phyloP scores from a whole-genome alignment of 2,113 vertebrate genomes.

The Camelus bactrianus region DNA sequence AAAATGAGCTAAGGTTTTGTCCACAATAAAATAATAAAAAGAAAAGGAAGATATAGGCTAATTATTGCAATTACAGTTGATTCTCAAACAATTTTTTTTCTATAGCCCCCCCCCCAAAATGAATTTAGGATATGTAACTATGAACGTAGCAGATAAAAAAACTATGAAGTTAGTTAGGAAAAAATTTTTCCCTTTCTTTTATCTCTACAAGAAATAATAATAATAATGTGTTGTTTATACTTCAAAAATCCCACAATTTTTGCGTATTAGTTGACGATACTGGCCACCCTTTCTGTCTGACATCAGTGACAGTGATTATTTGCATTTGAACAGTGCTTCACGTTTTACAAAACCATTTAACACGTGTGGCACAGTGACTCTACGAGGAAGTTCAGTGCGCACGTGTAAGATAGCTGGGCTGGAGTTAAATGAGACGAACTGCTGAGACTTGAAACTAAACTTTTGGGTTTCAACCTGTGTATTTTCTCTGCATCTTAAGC shows the following conservation, averaged over 20 bases:
- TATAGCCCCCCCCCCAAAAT: neutral
- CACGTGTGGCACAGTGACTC: neutral
- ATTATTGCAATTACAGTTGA: neutral
- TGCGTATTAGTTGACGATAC: neutral
- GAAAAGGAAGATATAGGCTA: neutral
- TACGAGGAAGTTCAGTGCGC: neutral
- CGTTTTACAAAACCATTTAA: neutral
- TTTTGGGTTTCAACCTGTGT: neutral
- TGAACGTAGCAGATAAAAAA: neutral
- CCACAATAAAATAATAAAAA: neutral
- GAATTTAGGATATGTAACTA: neutral
- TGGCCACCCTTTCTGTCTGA: neutral
- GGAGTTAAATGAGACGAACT: neutral
- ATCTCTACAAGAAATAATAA: neutral
- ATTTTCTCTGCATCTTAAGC: accelerated
- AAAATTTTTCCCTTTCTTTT: neutral
- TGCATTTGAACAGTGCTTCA: neutral
- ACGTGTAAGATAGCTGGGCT: accelerated
- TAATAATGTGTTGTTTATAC: neutral
- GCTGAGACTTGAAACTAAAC: neutral
- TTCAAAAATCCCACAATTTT: neutral
- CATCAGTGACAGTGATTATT: neutral
- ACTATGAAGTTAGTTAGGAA: neutral
- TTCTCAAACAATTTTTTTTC: neutral
- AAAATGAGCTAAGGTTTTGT: neutral